Evolutionary conservation across 2,888 invertebrate genomes (phyloP), one percentile per base, ranked within the genome.

Genomic region (Copidosoma aretas): DNA sequence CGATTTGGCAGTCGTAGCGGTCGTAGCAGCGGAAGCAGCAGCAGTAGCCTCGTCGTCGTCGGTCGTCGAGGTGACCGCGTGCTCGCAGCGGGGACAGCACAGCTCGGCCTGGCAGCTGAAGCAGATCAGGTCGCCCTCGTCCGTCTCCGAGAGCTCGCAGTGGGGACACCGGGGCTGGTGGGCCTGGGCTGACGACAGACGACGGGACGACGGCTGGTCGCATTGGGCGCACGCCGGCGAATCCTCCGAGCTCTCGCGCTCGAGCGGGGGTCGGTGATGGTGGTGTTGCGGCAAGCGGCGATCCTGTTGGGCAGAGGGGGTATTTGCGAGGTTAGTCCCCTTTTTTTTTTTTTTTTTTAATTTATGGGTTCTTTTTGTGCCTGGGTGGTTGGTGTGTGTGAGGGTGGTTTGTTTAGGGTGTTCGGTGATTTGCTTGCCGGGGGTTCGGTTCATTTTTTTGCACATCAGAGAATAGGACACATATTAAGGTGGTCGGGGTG

Each of bases 121-220:
- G 71, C 83, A 83, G 64, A 83, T 83, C 10, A 83, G 75, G 71
- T 83, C 82, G 14, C 77, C 74, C 24, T 82, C 80, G 61, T 78
- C 75, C 75, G 71, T 77, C 76, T 78, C 78, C 53, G 78, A 79
- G 41, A 78, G 73, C 63, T 78, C 71, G 60, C 81, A 81, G 56
- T 78, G 81, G 0, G 74, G 72, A 61, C 78, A 77, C 43, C 69
- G 72, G 4, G 61, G 67, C 15, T 64, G 64, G n/a, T 32, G 53
- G 19, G 63, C 19, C 12, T 65, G 70, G 19, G 32, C 39, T 5
- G 59, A 19, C 46, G 54, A 46, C 64, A 54, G 19, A 49, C 32
- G 32, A 32, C 65, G 68, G 17, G 8, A 2, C 60, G 8, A 2
- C 60, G 61, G 32, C 62, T 25, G 46, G 67, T 77, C 76, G 72